Conservation (phyloP, 2,888 invertebrate species). For the Cordilura impudica region DNA sequence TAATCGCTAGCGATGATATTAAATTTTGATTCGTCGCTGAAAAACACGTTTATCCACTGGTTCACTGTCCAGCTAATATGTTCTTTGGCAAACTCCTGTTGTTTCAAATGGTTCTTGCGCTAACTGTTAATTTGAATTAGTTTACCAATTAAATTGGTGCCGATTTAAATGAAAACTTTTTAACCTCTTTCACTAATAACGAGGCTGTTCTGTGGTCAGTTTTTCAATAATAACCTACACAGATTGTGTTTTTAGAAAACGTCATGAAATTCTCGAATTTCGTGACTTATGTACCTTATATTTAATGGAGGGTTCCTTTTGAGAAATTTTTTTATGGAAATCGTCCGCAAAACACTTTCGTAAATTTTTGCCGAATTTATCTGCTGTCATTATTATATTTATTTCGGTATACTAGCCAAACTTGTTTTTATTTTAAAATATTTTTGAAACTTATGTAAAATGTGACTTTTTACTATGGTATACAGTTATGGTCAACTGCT, state of each 20-base stretch:
- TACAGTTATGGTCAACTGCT: too few species aligned
- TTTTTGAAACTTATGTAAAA: background rate
- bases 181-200: constrained; percentile 4
- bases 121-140: background rate
- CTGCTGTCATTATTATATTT: background rate
- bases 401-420: too few species aligned
- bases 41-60: background rate
- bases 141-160: too few species aligned
- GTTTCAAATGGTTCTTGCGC: background rate
- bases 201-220: constrained; percentile 2
- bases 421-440: background rate
- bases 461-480: background rate
- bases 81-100: background rate
- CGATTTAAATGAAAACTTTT: background rate
- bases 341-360: background rate
- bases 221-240: constrained; percentile 1
- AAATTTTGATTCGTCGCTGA: constrained; percentile 13
- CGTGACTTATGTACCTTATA: too few species aligned
- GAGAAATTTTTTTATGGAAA: background rate
- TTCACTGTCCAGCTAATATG: constrained; percentile 1
- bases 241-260: background rate
- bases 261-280: background rate
- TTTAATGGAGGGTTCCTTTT: background rate
- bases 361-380: background rate
- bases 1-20: constrained; percentile 2